phyloP scores from a whole-genome alignment of 2,797 vertebrate species.

The Perdix hodgsoniae region DNA sequence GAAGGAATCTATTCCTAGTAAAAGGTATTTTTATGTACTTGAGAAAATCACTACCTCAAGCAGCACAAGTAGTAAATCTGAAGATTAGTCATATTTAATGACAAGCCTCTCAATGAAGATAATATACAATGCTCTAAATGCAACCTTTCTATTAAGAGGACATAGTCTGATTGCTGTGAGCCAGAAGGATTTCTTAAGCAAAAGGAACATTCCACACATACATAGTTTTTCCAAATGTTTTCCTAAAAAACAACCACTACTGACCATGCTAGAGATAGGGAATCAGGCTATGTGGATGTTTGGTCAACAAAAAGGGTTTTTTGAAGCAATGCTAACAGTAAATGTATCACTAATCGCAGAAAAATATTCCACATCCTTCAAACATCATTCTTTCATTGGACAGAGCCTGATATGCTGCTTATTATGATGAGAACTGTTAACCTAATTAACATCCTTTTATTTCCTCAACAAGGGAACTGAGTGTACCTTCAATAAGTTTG shows the following conservation, averaged over 20 bases:
- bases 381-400: background rate
- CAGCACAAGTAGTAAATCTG: background rate
- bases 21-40: background rate
- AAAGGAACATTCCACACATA: background rate
- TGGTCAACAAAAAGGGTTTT: background rate
- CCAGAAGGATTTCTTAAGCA: background rate
- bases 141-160: background rate
- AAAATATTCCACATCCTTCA: background rate
- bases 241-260: background rate
- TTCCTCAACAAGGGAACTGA: no score
- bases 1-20: background rate
- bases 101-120: background rate
- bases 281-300: no score
- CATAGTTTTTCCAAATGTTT: background rate
- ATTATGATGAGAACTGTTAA: no score
- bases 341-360: rapidly evolving
- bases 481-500: no score
- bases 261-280: rapidly evolving
- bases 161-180: background rate
- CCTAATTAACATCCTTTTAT: no score
- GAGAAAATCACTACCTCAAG: rapidly evolving
- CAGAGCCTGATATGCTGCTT: background rate
- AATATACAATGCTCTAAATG: background rate
- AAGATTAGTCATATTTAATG: background rate
- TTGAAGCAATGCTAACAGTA: background rate